Evolutionary conservation across 2,113 vertebrate species (phyloP).

Genomic region (Ciconia boyciana): DNA sequence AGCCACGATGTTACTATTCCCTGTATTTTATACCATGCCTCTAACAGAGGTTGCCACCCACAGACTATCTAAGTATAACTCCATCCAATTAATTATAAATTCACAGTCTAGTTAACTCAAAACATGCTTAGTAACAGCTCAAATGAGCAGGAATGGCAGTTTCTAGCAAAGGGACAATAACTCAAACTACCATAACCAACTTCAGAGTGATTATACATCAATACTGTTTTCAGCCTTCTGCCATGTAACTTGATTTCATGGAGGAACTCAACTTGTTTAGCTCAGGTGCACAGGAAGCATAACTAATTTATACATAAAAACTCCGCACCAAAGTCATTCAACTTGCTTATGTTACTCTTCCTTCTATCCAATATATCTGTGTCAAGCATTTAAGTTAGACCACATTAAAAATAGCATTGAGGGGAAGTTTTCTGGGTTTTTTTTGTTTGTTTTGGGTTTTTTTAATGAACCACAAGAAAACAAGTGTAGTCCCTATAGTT

Average conservation of each 20-base stretch:
- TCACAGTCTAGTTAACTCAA: slow-evolving; percentile 6
- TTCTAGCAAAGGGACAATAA: neutral
- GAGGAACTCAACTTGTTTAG: neutral
- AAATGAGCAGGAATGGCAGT: neutral
- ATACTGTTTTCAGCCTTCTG: neutral
- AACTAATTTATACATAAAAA: neutral
- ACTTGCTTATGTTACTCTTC: neutral
- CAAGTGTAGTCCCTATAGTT: neutral
- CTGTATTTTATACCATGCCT: neutral
- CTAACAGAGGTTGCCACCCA: slow-evolving; percentile 33
- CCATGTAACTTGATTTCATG: neutral
- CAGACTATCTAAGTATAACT: slow-evolving; percentile 43
- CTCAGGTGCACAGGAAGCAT: neutral
- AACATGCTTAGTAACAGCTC: neutral
- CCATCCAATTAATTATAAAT: slow-evolving; percentile 28
- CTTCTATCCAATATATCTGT: neutral
- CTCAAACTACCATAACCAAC: neutral
- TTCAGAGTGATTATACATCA: neutral
- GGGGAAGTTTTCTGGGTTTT: no score
- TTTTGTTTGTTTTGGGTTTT: neutral
- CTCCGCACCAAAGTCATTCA: neutral
- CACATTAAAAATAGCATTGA: neutral
- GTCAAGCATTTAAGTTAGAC: neutral
- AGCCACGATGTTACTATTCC: neutral
- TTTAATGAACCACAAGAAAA: neutral